Conservation (phyloP, 2,113 vertebrate genomes). For the Spermophilus dauricus region DNA sequence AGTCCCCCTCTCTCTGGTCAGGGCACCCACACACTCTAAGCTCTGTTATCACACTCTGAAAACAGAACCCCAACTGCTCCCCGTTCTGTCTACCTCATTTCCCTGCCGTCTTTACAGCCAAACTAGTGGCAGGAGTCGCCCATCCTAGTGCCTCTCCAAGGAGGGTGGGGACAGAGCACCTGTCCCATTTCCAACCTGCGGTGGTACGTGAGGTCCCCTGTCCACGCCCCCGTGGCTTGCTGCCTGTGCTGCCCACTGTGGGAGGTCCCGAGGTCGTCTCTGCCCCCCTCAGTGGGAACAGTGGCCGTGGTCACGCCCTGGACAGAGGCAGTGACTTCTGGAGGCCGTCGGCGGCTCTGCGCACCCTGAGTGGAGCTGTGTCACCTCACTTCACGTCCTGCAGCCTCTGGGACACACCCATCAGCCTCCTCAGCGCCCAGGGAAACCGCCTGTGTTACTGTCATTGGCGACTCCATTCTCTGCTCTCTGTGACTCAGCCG, state of each 20-base stretch:
- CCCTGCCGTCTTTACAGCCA: not conserved
- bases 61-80: rapidly evolving
- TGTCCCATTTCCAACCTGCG: no score
- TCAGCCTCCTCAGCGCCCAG: not conserved
- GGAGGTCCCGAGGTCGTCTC: not conserved
- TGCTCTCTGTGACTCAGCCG: not conserved
- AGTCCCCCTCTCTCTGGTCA: no score
- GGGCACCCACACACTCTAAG: no score
- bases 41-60: not conserved
- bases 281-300: not conserved
- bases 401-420: not conserved
- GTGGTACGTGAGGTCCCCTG: not conserved
- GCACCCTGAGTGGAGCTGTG: not conserved
- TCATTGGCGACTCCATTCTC: no score
- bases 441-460: not conserved
- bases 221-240: no score
- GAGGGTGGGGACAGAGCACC: no score
- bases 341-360: no score
- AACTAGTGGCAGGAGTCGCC: rapidly evolving
- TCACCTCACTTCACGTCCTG: no score
- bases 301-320: not conserved
- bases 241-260: no score
- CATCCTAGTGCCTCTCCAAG: rapidly evolving
- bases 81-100: not conserved
- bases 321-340: rapidly evolving